Base-by-base conservation (phyloP, 2,888 invertebrate genomes). In the Pammene fasciana region DNA sequence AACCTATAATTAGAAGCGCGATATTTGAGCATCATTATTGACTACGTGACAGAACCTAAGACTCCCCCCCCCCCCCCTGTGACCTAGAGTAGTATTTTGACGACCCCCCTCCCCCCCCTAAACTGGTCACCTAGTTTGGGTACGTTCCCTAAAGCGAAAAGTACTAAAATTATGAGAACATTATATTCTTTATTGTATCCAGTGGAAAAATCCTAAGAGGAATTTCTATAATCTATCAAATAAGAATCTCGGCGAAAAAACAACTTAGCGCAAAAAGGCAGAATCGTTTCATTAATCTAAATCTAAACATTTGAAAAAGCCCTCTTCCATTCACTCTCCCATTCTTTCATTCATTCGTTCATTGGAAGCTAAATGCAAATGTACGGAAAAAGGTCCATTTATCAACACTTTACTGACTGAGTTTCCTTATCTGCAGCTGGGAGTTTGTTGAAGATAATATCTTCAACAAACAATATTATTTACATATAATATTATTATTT, bases 261-360 rank as follows among this genome's bases (percentile, higher is more conserved):
- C 55, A 55, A 55, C 45, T 45, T 50, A 5, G 5, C 62, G 10
- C 50, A 62, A 62, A 52, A 62, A 62, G 62, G 61, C 61, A 54
- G n/a, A 64, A 64, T 36, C 55, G 34, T 26, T 36, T 55, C 64
- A 65, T 65, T 55, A 65, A 65, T 65, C 64, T 65, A 65, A 65
- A 65, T 65, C 64, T 65, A 65, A 65, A 65, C 64, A 65, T 55
- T 55, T 65, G 54, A 55, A 55, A 64, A 54, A 65, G 48, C 9
- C 54, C 45, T n/a, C n/a, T 26, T 26, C 26, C 26, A 26, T 26
- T 26, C 26, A 26, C 45, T 60, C 60, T 50, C 7, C 62, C 62
- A 52, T 62, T 45, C 62, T 14, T 18, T 13, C 57, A 48, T 61
- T 61, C 60, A 65, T 55, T 65, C 55, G 45, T 55, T 65, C 64